Evolutionary conservation across 2,113 vertebrate species (phyloP).

Genomic region (Pteropus alecto): DNA sequence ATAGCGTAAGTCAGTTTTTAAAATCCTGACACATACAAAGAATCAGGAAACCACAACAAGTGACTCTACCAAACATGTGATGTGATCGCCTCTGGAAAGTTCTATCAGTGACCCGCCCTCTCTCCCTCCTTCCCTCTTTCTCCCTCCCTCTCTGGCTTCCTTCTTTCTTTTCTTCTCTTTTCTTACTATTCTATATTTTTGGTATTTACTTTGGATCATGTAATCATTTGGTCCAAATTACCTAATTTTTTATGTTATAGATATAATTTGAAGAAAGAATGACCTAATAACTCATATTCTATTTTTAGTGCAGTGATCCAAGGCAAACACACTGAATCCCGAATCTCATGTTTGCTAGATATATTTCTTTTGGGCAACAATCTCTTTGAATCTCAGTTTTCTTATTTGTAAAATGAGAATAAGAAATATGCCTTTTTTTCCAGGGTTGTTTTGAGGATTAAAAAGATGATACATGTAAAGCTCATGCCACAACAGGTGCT

Average conservation of each 20-base stretch:
- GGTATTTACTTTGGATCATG: neutral
- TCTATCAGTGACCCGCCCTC: neutral
- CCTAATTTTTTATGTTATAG: neutral
- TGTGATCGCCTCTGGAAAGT: neutral
- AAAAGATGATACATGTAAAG: neutral
- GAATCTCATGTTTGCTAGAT: neutral
- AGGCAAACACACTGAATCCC: neutral
- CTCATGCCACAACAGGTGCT: neutral
- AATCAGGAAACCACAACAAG: neutral
- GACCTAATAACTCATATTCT: neutral
- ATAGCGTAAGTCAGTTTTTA: neutral
- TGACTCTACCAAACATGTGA: neutral
- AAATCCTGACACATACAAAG: neutral
- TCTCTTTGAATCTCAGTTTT: neutral
- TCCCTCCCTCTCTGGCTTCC: too few species aligned
- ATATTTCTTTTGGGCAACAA: neutral
- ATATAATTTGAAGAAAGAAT: neutral
- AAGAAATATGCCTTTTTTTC: neutral
- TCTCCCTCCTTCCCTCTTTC: neutral
- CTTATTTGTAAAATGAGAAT: neutral
- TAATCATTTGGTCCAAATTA: neutral
- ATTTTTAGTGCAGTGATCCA: neutral
- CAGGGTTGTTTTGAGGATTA: neutral
- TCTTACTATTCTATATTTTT: neutral
- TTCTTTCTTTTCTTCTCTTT: neutral